These are phyloP conservation scores for Daubentonia madagascariensis DNA, from an alignment of 2,113 vertebrate genomes.

Conservation along the genomic window DNA sequence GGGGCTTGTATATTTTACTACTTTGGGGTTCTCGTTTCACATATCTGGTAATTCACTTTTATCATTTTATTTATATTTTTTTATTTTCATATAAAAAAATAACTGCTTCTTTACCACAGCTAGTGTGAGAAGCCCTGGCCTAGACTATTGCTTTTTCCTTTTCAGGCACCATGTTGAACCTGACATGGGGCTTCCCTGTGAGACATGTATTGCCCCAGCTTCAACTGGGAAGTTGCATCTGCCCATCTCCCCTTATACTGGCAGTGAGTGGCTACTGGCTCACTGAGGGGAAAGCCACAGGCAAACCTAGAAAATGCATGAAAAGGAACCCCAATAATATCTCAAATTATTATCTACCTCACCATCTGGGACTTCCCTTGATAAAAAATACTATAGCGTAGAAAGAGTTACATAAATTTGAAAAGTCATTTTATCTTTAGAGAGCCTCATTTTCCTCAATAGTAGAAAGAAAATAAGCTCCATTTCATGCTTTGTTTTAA, in stretches of 20 bases:
- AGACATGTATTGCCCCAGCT: neutral
- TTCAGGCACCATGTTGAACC: accelerated
- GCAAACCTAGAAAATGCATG: neutral
- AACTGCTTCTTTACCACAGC: neutral
- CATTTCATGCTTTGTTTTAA: neutral
- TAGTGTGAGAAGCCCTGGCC: neutral
- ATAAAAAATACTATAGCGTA: neutral
- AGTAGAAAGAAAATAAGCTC: neutral
- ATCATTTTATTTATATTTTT: neutral
- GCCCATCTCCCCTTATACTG: accelerated
- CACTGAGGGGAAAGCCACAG: neutral
- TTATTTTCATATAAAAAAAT: neutral
- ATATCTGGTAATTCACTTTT: neutral
- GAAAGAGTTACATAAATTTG: neutral
- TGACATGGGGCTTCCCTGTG: neutral
- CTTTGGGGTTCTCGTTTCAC: neutral
- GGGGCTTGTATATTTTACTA: neutral
- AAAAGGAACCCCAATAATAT: neutral
- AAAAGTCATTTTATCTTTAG: neutral
- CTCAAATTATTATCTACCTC: neutral
- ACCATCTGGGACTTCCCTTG: neutral
- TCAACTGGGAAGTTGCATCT: neutral
- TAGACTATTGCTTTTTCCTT: neutral
- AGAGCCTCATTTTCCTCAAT: neutral
- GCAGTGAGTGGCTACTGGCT: no score